A percentile compares a stretch with the other conserved stretches of the same genome.
Evolutionary conservation across 2,888 invertebrate genomes (phyloP).

Genomic region (Lingula anatina): DNA sequence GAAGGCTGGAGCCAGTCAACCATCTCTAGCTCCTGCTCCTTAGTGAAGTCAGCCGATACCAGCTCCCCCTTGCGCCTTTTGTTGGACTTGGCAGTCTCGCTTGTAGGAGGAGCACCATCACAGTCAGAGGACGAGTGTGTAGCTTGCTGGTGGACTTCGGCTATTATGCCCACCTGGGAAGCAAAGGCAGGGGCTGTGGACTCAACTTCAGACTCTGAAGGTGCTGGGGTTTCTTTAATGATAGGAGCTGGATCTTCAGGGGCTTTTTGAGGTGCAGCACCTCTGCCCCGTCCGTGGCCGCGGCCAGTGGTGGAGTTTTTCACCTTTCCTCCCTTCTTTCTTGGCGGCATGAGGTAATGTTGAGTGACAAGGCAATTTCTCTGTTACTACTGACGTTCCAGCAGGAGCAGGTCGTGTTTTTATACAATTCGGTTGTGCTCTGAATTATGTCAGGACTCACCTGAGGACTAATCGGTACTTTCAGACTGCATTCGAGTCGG

Average conservation of each 20-base stretch:
- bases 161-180: not conserved
- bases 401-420: not conserved
- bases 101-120: not conserved
- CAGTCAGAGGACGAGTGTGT: not conserved
- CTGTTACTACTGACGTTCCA: not conserved
- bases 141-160: not conserved
- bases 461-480: too few species aligned
- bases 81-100: not conserved
- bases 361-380: not conserved
- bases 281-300: not conserved
- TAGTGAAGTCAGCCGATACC: not conserved
- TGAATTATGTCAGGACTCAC: too few species aligned
- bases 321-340: not conserved
- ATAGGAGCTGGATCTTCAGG: not conserved
- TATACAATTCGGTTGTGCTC: too few species aligned
- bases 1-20: not conserved
- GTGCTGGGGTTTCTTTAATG: too few species aligned
- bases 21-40: not conserved
- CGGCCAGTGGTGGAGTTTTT: not conserved
- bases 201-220: not conserved
- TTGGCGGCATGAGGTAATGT: not conserved
- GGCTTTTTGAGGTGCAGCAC: not conserved
- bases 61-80: not conserved
- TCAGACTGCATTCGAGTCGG: too few species aligned
- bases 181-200: not conserved